A percentile compares a stretch with the other conserved stretches of the same genome.
Conservation (phyloP, 37 sponge, comb jelly and placozoan species). For the Theonella swinhoei region DNA sequence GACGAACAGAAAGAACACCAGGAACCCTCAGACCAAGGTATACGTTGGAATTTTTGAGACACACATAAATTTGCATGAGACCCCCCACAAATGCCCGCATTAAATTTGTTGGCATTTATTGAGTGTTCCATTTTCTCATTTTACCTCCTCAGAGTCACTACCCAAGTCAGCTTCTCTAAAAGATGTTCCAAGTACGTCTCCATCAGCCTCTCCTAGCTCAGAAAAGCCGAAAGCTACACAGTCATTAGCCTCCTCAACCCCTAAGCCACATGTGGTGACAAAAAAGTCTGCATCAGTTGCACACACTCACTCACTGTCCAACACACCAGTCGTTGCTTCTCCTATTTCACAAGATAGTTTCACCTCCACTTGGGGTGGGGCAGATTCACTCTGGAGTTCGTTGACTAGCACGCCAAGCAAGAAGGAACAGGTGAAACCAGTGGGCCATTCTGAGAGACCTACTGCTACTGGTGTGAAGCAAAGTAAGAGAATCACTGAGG, state of each 20-base stretch:
- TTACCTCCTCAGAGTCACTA: no score
- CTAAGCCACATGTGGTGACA: not conserved
- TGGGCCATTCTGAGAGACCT: no score
- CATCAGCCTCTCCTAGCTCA: not conserved
- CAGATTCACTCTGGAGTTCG: slow-evolving; percentile 47
- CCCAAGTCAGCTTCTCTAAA: no score
- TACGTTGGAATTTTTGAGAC: no score
- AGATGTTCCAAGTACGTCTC: no score
- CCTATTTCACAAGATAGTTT: slow-evolving; percentile 12
- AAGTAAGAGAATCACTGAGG: no score
- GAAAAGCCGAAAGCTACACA: not conserved
- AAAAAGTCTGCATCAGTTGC: not conserved
- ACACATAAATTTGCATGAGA: not conserved
- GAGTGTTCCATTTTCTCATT: not conserved
- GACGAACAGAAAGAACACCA: not conserved
- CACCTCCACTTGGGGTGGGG: slow-evolving; percentile 51
- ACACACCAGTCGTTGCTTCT: not conserved
- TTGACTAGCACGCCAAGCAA: not conserved
- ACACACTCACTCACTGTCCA: not conserved
- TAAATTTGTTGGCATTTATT: not conserved
- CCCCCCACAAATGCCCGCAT: not conserved
- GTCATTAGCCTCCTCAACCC: not conserved
- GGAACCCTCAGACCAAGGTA: not conserved
- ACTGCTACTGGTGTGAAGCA: no score
- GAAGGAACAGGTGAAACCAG: not conserved